Evolutionary conservation across 2,888 invertebrate species (phyloP).

Genomic region (Caenorhabditis parvicauda): DNA sequence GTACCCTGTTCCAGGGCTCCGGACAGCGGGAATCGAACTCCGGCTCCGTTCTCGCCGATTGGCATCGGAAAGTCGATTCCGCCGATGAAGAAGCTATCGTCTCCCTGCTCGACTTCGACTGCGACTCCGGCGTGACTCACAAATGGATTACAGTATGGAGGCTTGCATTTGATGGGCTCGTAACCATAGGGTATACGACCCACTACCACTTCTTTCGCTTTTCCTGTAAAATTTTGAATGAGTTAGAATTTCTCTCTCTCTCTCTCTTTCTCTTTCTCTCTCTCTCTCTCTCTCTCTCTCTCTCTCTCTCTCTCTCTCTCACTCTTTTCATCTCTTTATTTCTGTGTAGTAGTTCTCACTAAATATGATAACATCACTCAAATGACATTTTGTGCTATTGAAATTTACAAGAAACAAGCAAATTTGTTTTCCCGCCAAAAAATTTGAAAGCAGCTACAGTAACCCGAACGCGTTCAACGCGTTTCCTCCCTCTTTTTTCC

Average conservation of each 20-base stretch:
- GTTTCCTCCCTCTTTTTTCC: too few species aligned
- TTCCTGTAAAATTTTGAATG: slow-evolving; percentile 28
- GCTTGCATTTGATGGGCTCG: slow-evolving; percentile 57
- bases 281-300: too few species aligned
- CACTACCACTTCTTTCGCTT: slow-evolving; percentile 51
- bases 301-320: too few species aligned
- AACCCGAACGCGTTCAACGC: too few species aligned
- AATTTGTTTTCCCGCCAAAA: too few species aligned
- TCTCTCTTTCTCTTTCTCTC: not conserved
- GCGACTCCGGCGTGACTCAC: slow-evolving; percentile 53
- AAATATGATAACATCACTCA: too few species aligned
- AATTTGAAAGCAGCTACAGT: too few species aligned
- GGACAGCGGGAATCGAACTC: slow-evolving; percentile 53
- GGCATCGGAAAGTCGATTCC: slow-evolving; percentile 58
- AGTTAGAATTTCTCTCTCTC: too few species aligned
- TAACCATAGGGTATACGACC: slow-evolving; percentile 56
- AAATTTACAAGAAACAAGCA: too few species aligned
- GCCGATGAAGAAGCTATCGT: slow-evolving; percentile 55
- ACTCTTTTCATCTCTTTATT: too few species aligned
- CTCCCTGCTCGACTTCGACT: slow-evolving; percentile 55
- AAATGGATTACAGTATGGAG: slow-evolving; percentile 60
- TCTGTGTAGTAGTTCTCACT: too few species aligned
- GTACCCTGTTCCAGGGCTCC: slow-evolving; percentile 56
- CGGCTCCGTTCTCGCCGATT: slow-evolving; percentile 49
- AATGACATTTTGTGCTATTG: too few species aligned